Evolutionary conservation across 2,888 invertebrate genomes (phyloP).

Genomic region (Fissipunctia ypsillon): DNA sequence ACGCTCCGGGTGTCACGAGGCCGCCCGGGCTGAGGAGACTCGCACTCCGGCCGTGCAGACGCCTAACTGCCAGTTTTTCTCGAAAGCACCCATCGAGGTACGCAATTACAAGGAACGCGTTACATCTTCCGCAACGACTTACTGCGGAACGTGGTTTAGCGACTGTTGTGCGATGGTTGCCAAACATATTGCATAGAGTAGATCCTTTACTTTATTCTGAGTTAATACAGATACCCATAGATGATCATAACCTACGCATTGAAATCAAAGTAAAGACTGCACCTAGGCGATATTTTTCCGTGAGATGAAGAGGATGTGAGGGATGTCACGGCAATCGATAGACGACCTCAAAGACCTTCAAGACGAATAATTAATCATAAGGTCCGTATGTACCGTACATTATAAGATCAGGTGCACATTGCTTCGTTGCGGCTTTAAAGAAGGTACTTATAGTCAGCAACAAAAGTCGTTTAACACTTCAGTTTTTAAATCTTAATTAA

Average conservation of each 20-base stretch:
- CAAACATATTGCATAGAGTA: not conserved
- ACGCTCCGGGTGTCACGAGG: constrained; percentile 54
- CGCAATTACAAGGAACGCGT: constrained; percentile 66
- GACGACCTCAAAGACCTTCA: not conserved
- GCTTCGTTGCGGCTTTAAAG: not conserved
- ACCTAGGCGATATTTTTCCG: not conserved
- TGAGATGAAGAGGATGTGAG: not conserved
- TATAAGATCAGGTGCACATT: not conserved
- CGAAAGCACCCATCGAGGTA: constrained; percentile 68
- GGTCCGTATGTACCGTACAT: not conserved
- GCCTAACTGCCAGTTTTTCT: constrained; percentile 59
- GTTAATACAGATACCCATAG: not conserved
- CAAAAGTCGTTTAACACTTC: too few relatives aligned
- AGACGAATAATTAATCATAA: not conserved
- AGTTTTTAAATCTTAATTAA: too few relatives aligned
- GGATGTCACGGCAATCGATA: not conserved
- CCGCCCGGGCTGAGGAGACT: constrained; percentile 1
- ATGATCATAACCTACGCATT: not conserved
- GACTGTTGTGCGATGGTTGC: constrained; percentile 17
- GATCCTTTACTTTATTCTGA: not conserved
- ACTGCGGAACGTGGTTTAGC: constrained; percentile 12
- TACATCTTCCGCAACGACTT: constrained; percentile 39
- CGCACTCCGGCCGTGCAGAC: constrained; percentile 27
- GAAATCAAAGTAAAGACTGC: not conserved
- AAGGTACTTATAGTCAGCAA: not conserved